Percentiles rank a stretch among this genome's conserved stretches.
These are phyloP conservation scores for Phthorimaea operculella DNA, from an alignment of 1,140 invertebrate species.

Conservation along the genomic window DNA sequence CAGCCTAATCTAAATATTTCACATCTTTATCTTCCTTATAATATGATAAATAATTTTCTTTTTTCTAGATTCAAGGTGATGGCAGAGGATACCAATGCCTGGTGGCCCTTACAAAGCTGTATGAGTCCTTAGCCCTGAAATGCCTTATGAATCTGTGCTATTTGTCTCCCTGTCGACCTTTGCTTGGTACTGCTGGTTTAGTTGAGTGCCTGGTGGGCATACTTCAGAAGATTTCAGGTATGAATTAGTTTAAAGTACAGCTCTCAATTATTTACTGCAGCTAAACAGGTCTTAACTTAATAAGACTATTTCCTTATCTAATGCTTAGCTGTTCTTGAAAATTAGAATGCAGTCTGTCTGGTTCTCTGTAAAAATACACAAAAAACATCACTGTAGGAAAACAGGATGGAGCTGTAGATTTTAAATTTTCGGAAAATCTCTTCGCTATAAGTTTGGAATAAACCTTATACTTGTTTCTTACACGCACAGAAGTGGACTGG, in stretches of 20 bases:
- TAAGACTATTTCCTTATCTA: too few species aligned
- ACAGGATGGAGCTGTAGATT: too few species aligned
- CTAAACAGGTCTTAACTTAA: too few species aligned
- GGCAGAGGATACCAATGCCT: constrained; percentile 60
- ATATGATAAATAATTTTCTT: neutral
- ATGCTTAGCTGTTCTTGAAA: too few species aligned
- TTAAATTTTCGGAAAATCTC: too few species aligned
- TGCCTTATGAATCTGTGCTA: constrained; percentile 63
- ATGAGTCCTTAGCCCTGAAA: constrained; percentile 54
- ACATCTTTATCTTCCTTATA: neutral
- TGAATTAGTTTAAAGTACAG: neutral
- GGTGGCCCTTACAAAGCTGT: constrained; percentile 50
- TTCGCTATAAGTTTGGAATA: too few species aligned
- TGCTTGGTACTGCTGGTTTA: constrained; percentile 53
- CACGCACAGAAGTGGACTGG: constrained; percentile 28
- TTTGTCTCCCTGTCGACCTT: constrained; percentile 41
- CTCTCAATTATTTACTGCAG: too few species aligned
- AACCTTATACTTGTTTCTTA: too few species aligned
- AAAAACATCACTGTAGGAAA: too few species aligned
- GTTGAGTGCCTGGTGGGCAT: constrained; percentile 57
- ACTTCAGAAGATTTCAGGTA: constrained; percentile 50
- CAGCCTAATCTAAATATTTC: neutral
- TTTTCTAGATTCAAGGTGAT: constrained; percentile 59
- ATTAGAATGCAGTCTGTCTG: too few species aligned
- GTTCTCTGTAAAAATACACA: too few species aligned